phyloP scores from a whole-genome alignment of 1,140 invertebrate genomes.

The Hylaeus anthracinus region DNA sequence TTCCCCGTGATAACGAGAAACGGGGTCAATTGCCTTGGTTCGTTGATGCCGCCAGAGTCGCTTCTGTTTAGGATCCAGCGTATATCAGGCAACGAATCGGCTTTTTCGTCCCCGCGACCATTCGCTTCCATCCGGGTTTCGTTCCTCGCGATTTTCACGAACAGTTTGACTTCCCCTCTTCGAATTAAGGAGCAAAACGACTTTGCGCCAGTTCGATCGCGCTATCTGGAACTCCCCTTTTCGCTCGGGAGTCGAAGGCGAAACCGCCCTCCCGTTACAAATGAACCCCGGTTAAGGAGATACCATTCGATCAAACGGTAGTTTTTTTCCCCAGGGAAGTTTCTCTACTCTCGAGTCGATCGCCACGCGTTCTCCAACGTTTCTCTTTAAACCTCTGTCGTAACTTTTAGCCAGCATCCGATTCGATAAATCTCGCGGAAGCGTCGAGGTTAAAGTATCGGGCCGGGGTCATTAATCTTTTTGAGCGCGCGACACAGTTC shows the following conservation, averaged over 20 bases:
- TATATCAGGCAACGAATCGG: not conserved
- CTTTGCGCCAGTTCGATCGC: not conserved
- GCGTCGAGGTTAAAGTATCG: not conserved
- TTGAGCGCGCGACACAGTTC: no score
- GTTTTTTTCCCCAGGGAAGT: not conserved
- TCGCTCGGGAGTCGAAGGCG: no score
- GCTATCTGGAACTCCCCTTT: no score
- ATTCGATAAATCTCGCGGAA: not conserved
- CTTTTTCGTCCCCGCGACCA: not conserved
- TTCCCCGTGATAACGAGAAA: conserved; percentile 53
- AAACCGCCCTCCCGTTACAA: not conserved
- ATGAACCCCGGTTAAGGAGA: not conserved
- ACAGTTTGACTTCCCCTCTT: not conserved
- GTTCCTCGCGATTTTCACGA: not conserved
- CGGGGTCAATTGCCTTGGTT: conserved; percentile 50
- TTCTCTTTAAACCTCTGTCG: no score
- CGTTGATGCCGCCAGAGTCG: conserved; percentile 28
- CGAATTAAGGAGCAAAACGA: not conserved
- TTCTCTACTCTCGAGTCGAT: not conserved
- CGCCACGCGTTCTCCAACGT: no score
- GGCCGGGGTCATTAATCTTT: no score
- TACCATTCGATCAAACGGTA: not conserved
- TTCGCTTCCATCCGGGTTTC: not conserved
- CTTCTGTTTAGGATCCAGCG: not conserved
- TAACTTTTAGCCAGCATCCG: not conserved